Conservation (phyloP, 35 echinoderm and acorn worm genomes). For the Anneissia japonica region DNA sequence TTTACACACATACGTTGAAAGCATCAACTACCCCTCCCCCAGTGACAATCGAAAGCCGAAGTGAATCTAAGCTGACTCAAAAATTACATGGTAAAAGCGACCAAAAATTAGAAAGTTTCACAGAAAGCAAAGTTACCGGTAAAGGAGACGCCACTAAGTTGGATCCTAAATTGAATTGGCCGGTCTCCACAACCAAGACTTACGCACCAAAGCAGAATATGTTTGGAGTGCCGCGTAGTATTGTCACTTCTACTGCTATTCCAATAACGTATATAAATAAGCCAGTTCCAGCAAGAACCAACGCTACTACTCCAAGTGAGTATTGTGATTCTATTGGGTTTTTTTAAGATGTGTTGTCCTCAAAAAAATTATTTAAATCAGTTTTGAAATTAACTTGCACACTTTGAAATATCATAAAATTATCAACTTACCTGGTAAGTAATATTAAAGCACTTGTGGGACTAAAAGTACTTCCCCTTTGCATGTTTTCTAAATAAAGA, state of each 20-base stretch:
- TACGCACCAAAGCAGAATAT: not conserved
- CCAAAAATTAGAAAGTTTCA: not conserved
- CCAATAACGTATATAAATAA: not conserved
- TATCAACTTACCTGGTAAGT: no score
- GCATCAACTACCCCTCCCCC: not conserved
- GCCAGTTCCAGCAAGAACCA: not conserved
- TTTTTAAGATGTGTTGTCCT: no score
- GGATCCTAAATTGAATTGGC: not conserved
- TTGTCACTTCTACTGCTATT: not conserved
- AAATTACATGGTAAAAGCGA: not conserved
- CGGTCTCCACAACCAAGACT: not conserved
- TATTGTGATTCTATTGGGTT: no score
- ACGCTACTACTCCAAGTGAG: not conserved
- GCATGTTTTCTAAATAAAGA: no score
- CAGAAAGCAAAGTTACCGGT: not conserved
- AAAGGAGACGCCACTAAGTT: not conserved
- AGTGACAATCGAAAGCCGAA: not conserved
- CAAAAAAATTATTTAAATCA: no score
- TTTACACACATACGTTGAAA: not conserved
- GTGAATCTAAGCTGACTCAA: not conserved
- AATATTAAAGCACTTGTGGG: no score
- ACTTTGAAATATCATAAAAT: no score
- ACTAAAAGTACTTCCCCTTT: no score
- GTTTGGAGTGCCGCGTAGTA: not conserved
- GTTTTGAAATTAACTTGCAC: no score